Conservation (phyloP, 2,113 vertebrate species). For the Recurvirostra avosetta region DNA sequence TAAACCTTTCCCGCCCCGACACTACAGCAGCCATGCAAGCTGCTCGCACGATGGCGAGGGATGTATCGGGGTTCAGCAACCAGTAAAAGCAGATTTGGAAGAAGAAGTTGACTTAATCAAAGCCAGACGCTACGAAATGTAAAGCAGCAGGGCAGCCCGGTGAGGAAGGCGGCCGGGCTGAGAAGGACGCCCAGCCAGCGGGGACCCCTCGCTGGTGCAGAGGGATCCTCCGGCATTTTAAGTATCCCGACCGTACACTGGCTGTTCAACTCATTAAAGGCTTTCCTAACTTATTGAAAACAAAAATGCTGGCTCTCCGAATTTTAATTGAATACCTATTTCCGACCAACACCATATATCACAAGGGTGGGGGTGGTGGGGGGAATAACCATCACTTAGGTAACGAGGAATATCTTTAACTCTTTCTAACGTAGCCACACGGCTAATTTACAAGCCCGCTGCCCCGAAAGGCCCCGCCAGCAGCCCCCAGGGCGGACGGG, state of each 20-base stretch:
- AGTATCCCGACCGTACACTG: accelerated
- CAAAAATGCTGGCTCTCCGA: not conserved
- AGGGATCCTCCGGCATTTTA: not conserved
- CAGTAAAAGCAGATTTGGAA: not conserved
- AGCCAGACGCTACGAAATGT: not conserved
- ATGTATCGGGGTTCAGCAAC: not conserved
- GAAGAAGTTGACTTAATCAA: not conserved
- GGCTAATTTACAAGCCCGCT: not conserved
- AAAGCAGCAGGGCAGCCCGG: not conserved
- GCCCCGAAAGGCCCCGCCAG: not conserved
- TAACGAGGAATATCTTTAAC: not conserved
- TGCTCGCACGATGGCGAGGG: accelerated
- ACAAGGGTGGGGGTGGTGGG: not conserved
- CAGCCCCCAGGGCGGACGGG: not conserved
- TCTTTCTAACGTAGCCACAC: not conserved
- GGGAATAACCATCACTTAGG: not conserved
- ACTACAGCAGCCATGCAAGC: accelerated
- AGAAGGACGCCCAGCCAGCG: accelerated
- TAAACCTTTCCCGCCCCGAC: not conserved
- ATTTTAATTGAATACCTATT: not conserved
- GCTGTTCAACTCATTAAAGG: not conserved
- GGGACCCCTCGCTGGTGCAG: not conserved
- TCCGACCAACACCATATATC: not conserved
- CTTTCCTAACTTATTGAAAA: not conserved
- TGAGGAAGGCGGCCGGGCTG: not conserved